These are phyloP conservation scores for Netelia fuscicornis DNA, from an alignment of 2,888 invertebrate genomes.

Conservation along the genomic window DNA sequence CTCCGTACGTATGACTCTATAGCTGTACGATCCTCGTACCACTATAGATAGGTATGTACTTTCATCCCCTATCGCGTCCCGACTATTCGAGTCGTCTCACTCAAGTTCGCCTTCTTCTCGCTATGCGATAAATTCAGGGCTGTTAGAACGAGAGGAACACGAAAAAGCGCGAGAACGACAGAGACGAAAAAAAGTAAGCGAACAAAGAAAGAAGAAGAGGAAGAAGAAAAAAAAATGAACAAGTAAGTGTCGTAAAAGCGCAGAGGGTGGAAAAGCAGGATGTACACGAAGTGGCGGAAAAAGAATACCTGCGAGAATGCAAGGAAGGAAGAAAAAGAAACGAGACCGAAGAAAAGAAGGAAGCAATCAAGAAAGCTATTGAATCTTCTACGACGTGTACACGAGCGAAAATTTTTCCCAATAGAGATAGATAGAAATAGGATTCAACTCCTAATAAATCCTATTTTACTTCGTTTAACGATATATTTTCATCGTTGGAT, in stretches of 20 bases:
- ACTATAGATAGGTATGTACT: not conserved
- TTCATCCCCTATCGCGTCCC: conserved; percentile 31
- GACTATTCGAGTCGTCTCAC: conserved; percentile 56
- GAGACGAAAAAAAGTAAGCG: conserved; percentile 27
- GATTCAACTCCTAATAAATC: conserved; percentile 11
- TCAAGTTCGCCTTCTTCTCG: conserved; percentile 41
- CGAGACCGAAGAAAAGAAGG: conserved; percentile 42
- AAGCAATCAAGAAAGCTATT: conserved; percentile 70
- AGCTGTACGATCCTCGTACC: not conserved
- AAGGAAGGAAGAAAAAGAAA: conserved; percentile 24
- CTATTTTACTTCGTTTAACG: not conserved
- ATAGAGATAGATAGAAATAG: conserved; percentile 41
- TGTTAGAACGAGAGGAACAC: conserved; percentile 30
- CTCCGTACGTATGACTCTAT: not conserved
- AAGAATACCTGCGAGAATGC: conserved; percentile 42
- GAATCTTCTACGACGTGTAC: conserved; percentile 61
- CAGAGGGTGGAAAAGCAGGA: conserved; percentile 40
- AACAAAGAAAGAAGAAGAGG: conserved; percentile 10
- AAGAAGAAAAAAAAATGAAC: conserved; percentile 3
- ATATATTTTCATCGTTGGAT: not conserved
- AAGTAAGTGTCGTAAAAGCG: conserved; percentile 45
- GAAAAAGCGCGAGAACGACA: conserved; percentile 18
- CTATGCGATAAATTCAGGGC: conserved; percentile 55
- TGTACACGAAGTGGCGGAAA: conserved; percentile 33
- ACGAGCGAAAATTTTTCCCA: conserved; percentile 50